Conservation (phyloP, 2,113 vertebrate genomes). For the Asarcornis scutulata region DNA sequence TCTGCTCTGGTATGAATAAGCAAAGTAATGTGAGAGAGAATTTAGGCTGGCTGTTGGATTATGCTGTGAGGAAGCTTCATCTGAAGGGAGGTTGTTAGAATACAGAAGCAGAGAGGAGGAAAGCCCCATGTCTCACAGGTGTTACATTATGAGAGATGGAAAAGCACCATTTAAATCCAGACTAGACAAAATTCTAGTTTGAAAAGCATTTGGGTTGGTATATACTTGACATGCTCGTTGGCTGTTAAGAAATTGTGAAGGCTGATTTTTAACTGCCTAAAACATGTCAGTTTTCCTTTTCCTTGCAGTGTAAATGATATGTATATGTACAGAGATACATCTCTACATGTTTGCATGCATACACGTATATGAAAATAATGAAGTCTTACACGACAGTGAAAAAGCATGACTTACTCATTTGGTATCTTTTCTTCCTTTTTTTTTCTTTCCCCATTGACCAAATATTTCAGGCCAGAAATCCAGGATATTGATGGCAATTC, state of each 20-base stretch:
- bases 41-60: background rate
- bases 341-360: background rate
- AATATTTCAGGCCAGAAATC: constrained; percentile 82
- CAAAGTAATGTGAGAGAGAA: fast-evolving
- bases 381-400: background rate
- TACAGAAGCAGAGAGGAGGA: background rate
- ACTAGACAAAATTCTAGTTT: background rate
- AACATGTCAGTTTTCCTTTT: background rate
- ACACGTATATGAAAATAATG: background rate
- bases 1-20: fast-evolving
- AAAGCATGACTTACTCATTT: background rate
- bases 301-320: background rate
- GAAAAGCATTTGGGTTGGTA: background rate
- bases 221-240: background rate
- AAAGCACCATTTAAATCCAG: background rate
- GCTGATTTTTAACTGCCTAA: background rate
- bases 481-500: constrained; percentile 82
- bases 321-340: fast-evolving
- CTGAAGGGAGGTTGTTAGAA: fast-evolving
- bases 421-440: background rate
- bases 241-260: background rate
- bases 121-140: background rate
- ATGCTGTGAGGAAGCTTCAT: background rate
- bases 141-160: background rate
- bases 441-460: background rate